Conservation (phyloP, 1,140 invertebrate genomes). For the Acyrthosiphon pisum region DNA sequence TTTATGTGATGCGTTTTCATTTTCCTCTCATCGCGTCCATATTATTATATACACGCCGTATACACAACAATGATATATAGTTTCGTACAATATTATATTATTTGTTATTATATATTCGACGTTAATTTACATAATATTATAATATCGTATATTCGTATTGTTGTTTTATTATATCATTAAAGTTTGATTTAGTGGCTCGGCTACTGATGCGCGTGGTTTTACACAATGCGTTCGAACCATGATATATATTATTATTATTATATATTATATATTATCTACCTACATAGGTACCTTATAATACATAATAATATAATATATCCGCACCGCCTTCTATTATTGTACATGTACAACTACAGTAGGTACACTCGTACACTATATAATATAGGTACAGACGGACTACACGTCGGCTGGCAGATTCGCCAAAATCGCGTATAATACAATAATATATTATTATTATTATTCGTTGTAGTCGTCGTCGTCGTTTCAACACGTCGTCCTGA, state of each 20-base stretch:
- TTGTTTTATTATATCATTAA: constrained; percentile 13
- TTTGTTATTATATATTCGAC: not conserved
- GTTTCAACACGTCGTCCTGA: not conserved
- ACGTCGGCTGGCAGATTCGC: not conserved
- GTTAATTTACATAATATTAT: constrained; percentile 15
- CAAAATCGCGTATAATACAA: not conserved
- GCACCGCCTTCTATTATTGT: not conserved
- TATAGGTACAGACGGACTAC: not conserved
- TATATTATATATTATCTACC: not conserved
- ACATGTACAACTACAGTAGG: not conserved
- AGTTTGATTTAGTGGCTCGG: constrained; percentile 20
- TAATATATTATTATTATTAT: not conserved
- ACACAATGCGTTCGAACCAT: not conserved
- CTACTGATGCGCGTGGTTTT: not conserved
- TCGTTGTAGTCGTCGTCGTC: not conserved
- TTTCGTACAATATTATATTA: not conserved
- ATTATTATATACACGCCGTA: not conserved
- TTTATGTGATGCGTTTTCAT: constrained; percentile 33
- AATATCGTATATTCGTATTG: not conserved
- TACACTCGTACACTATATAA: not conserved
- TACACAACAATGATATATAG: not conserved
- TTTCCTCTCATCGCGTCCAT: not conserved
- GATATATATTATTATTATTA: not conserved
- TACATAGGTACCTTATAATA: not conserved
- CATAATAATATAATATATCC: not conserved